These are phyloP conservation scores for Hipposideros larvatus DNA, from an alignment of 2,797 vertebrate species.

Conservation along the genomic window DNA sequence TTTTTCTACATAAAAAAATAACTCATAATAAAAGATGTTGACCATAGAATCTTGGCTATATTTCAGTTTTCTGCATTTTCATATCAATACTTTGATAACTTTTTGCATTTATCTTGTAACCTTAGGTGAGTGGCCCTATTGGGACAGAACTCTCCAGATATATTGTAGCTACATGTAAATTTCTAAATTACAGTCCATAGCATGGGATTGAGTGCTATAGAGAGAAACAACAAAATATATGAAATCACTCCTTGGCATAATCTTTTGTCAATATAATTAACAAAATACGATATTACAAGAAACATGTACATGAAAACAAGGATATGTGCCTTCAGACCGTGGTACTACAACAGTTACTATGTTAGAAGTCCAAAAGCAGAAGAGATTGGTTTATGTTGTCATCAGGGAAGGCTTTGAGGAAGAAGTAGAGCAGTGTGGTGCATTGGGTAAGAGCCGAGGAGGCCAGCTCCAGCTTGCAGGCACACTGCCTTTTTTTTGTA, in stretches of 20 bases:
- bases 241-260: background rate
- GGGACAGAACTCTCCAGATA: background rate
- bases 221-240: background rate
- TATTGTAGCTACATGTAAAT: background rate
- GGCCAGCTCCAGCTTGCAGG: background rate
- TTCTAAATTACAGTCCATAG: background rate
- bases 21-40: background rate
- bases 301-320: background rate
- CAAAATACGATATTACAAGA: background rate
- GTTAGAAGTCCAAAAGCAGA: background rate
- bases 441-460: background rate
- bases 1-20: background rate
- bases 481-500: background rate
- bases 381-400: constrained; percentile 17
- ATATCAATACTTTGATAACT: background rate
- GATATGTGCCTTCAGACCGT: background rate
- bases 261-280: constrained; percentile 29
- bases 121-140: background rate
- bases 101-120: background rate
- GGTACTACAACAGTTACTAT: background rate
- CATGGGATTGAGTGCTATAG: background rate
- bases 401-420: background rate
- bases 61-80: background rate
- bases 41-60: background rate
- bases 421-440: background rate